These are phyloP conservation scores for Plusia festucae DNA, from an alignment of 2,888 invertebrate species.

Conservation along the genomic window DNA sequence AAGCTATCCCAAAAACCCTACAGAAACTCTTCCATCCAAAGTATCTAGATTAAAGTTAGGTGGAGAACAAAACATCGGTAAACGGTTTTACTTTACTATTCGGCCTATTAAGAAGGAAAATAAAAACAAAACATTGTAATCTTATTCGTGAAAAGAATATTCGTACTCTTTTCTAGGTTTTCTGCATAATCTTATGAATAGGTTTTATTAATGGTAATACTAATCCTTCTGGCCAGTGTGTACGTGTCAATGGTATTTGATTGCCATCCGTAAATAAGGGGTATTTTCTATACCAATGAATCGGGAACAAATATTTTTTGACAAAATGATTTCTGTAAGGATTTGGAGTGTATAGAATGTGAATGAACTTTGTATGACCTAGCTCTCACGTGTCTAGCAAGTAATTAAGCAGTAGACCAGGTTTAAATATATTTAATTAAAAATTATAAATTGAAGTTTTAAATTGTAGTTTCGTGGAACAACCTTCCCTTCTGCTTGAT, in stretches of 20 bases:
- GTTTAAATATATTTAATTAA: too few species aligned
- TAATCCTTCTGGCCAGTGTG: conserved; percentile 31
- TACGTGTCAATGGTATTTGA: conserved; percentile 18
- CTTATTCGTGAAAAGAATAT: conserved; percentile 36
- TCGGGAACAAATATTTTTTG: background rate
- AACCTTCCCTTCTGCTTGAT: background rate
- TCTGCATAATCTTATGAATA: conserved; percentile 6
- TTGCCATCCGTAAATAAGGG: background rate
- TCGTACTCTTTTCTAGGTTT: conserved; percentile 27
- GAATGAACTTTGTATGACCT: background rate
- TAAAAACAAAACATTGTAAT: conserved; percentile 41
- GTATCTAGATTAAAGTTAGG: conserved; percentile 27
- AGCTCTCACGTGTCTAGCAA: too few species aligned
- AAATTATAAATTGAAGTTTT: too few species aligned
- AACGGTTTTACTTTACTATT: conserved; percentile 32
- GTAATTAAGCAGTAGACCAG: too few species aligned
- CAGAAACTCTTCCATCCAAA: conserved; percentile 24
- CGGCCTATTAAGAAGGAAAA: conserved; percentile 28
- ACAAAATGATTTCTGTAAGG: background rate
- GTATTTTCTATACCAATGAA: background rate
- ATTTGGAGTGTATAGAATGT: background rate
- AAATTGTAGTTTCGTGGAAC: too few species aligned
- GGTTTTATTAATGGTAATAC: background rate
- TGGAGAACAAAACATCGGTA: conserved; percentile 28
- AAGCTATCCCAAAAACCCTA: conserved; percentile 22